Evolutionary conservation across 2,113 vertebrate species (phyloP), one percentile per base, ranked within the genome.

Genomic region (Ptychochromis oligacanthus): DNA sequence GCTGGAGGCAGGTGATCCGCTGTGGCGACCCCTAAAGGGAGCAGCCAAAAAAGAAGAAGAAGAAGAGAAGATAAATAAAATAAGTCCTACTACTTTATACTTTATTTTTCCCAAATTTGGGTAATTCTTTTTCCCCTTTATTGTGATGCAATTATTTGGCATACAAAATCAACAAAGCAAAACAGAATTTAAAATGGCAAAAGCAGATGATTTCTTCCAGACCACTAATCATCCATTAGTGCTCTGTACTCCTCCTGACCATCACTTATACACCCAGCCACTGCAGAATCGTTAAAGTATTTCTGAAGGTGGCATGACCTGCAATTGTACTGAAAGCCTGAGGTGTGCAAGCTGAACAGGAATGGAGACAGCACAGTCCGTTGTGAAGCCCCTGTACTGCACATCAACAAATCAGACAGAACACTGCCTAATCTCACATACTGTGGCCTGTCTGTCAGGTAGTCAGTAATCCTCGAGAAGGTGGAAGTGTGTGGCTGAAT

Each of bases 1-100:
- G 38, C 43, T 43, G 0, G 38, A 65, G 38, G n/a, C 24, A 4
- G 0, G 13, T 43, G n/a, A 65, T 43, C 36, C 17, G 0, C 24
- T 65, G n/a, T 65, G 14, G 38, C 43, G 62, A 43, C 24, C n/a
- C n/a, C 7, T 65, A 34, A n/a, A 64, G 61, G 20, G 34, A n/a
- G 62, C 36, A 24, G 36, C n/a, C 24, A 36, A 65, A 36, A 65
- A 65, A 65, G 7, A 24, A 65, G n/a, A 65, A 65, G 62, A 24
- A 43, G 24, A 31, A 31, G 3, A 65, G 36, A 65, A 65, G 40
- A 24, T 2, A 1, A 43, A 43, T 65, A 65, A 65, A 65, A 13
- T 64, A 64, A 7, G 61, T n/a, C n/a, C n/a, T n/a, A n/a, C n/a
- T n/a, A n/a, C n/a, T n/a, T n/a, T n/a, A n/a, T n/a, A n/a, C n/a